Conservation (phyloP, 2,113 vertebrate genomes). For the Microcebus jonahi region DNA sequence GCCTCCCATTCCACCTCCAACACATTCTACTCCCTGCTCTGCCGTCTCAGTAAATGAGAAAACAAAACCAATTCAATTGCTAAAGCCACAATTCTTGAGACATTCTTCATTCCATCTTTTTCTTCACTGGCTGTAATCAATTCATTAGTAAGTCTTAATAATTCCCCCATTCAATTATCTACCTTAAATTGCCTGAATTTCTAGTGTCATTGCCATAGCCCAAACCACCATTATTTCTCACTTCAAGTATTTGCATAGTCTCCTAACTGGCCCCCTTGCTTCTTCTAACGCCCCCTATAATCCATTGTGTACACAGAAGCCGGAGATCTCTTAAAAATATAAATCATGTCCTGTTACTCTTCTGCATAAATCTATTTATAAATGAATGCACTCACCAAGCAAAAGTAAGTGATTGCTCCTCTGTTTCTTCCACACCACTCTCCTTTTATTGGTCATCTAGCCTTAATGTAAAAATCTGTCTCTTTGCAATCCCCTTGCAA, state of each 20-base stretch:
- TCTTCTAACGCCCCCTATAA: not conserved
- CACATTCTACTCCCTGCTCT: not conserved
- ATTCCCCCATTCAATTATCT: not conserved
- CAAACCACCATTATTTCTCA: not conserved
- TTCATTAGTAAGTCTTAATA: not conserved
- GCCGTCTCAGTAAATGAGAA: not conserved
- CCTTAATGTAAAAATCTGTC: not conserved
- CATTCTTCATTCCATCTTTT: not conserved
- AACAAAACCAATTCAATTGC: not conserved
- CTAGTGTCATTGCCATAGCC: not conserved
- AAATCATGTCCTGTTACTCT: not conserved
- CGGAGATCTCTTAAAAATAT: not conserved
- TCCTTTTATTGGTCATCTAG: not conserved
- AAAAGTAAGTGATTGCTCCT: not conserved
- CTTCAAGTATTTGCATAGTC: not conserved
- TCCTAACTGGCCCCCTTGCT: not conserved
- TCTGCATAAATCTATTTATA: not conserved
- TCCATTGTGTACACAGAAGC: not conserved
- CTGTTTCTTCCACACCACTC: not conserved
- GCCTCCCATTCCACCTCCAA: not conserved
- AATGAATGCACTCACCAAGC: not conserved
- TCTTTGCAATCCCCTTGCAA: not conserved
- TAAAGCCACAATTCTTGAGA: not conserved
- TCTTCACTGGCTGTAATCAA: not conserved
- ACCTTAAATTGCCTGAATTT: not conserved